Conservation (phyloP, 2,113 vertebrate species). For the Pithys albifrons region DNA sequence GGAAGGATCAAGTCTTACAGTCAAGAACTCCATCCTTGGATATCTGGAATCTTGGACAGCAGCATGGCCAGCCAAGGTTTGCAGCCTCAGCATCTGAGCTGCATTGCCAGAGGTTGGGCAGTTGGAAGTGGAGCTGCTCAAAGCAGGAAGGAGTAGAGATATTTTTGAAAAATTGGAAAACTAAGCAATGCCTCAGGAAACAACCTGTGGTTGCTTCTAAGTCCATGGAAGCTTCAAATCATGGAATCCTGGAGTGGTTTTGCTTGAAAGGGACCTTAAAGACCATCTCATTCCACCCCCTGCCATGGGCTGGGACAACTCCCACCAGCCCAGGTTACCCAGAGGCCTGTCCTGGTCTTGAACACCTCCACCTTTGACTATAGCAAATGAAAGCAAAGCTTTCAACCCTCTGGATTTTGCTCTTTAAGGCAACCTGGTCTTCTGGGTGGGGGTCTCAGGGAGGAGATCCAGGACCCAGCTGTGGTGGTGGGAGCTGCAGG, state of each 20-base stretch:
- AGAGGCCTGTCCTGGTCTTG: not conserved
- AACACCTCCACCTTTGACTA: not conserved
- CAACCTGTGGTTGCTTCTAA: not conserved
- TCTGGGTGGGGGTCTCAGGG: not conserved
- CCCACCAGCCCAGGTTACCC: not conserved
- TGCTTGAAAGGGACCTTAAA: not conserved
- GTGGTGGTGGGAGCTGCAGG: not conserved
- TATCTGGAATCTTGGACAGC: no score
- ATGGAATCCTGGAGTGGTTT: not conserved
- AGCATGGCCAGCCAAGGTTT: not conserved
- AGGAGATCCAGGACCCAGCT: not conserved
- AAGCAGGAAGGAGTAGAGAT: accelerated
- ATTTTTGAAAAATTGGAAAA: not conserved
- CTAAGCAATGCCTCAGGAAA: not conserved
- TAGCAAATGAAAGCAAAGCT: not conserved
- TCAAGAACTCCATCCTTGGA: accelerated
- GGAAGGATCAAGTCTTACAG: not conserved
- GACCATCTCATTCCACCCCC: not conserved
- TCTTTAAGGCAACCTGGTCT: not conserved
- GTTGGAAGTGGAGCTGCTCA: not conserved
- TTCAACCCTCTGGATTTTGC: not conserved
- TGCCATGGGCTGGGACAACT: not conserved
- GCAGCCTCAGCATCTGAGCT: not conserved
- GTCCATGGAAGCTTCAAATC: not conserved
- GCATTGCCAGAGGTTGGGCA: not conserved